A percentile compares a stretch with the other conserved stretches of the same genome.
Conservation (phyloP, 2,113 vertebrate species). For the Lipotes vexillifer region DNA sequence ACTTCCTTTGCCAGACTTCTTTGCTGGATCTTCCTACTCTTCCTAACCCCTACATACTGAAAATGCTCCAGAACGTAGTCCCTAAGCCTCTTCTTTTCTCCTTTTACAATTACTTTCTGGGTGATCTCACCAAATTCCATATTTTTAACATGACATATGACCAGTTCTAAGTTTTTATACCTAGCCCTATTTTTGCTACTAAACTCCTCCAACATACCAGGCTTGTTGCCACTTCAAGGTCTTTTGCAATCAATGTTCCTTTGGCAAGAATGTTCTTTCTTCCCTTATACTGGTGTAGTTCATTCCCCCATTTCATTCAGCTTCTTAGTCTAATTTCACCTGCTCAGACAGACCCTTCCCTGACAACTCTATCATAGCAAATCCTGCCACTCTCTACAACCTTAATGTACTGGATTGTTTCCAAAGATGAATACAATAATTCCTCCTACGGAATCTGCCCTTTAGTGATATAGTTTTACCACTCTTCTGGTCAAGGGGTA, state of each 20-base stretch:
- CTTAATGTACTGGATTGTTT: background rate
- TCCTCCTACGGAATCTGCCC: background rate
- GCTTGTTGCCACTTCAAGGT: background rate
- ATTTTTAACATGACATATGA: background rate
- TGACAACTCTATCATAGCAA: background rate
- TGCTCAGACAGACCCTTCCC: background rate
- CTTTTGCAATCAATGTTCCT: background rate
- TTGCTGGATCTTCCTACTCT: background rate
- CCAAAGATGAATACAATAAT: background rate
- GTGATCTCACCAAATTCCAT: background rate
- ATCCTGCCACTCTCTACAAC: background rate
- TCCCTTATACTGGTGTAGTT: background rate
- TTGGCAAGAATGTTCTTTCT: background rate
- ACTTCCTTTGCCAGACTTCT: background rate
- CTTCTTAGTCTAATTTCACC: background rate
- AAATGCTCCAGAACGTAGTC: background rate
- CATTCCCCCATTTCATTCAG: background rate
- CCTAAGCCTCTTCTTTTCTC: background rate
- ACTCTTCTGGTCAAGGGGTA: background rate
- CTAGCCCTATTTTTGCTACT: background rate
- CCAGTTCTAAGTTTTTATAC: background rate
- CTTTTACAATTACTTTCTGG: background rate
- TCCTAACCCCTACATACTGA: background rate
- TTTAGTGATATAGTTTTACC: background rate
- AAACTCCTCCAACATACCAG: background rate